A percentile compares a stretch with the other conserved stretches of the same genome.
Evolutionary conservation across 2,888 invertebrate genomes (phyloP).

Genomic region (Eupsilia transversa): DNA sequence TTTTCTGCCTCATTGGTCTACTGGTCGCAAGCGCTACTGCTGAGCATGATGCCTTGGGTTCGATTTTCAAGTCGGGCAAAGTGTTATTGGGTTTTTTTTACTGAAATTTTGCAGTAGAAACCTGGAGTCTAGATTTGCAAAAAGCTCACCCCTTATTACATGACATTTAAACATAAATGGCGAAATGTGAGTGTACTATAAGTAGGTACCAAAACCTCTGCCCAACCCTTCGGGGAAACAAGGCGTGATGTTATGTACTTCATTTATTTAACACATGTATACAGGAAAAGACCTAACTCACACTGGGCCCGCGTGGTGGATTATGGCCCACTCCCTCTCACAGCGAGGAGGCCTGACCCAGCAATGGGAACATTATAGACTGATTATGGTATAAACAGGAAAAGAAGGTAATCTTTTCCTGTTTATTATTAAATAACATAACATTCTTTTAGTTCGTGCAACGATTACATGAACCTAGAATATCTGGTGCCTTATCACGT

Average conservation of each 20-base stretch:
- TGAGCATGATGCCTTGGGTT: background rate
- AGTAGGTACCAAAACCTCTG: too few relatives aligned
- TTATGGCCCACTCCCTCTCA: background rate
- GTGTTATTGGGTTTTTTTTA: background rate
- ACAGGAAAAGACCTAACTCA: background rate
- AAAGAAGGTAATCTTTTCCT: background rate
- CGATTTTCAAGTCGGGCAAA: background rate
- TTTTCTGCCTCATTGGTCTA: background rate
- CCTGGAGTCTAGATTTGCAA: too few relatives aligned
- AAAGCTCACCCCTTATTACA: background rate
- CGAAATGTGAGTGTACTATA: background rate
- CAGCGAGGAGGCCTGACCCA: background rate
- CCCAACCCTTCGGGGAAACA: background rate
- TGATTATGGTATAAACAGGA: background rate
- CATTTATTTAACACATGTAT: too few relatives aligned
- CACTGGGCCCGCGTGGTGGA: background rate
- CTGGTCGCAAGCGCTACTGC: background rate
- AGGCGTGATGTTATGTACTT: background rate
- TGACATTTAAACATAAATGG: background rate
- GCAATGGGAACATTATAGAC: background rate
- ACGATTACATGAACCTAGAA: constrained; percentile 39
- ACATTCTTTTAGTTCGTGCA: constrained; percentile 25
- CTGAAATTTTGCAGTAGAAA: too few relatives aligned
- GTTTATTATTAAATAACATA: constrained; percentile 31
- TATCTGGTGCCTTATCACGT: constrained; percentile 45